These are phyloP conservation scores for Hippocampus kuda DNA, from an alignment of 2,797 vertebrate genomes.

Conservation along the genomic window DNA sequence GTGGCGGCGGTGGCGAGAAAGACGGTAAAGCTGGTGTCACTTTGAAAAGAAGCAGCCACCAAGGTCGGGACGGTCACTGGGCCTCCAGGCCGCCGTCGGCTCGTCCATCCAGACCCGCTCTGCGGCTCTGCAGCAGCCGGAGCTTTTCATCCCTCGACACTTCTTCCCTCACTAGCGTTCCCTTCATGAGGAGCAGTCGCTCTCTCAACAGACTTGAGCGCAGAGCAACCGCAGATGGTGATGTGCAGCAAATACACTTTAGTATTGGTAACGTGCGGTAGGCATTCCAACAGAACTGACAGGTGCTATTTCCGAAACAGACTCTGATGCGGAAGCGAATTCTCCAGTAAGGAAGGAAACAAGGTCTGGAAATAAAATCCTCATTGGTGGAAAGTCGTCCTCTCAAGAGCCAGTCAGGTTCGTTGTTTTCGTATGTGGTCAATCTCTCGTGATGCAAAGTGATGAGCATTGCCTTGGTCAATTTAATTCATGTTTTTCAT, in stretches of 20 bases:
- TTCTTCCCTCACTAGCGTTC: slow-evolving; percentile 38
- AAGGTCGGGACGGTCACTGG: slow-evolving; percentile 10
- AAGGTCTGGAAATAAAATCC: slow-evolving; percentile 29
- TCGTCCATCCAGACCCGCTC: slow-evolving; percentile 40
- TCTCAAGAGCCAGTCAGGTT: slow-evolving; percentile 41
- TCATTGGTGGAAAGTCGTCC: slow-evolving; percentile 8
- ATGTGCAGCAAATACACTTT: not conserved
- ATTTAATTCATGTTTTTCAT: slow-evolving; percentile 4
- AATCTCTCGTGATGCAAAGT: not conserved
- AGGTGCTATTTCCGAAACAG: slow-evolving; percentile 15
- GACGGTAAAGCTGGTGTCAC: slow-evolving; percentile 18
- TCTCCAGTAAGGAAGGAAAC: slow-evolving; percentile 35
- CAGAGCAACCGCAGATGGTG: slow-evolving; percentile 45
- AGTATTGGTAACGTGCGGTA: too few relatives aligned
- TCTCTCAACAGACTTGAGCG: slow-evolving; percentile 52
- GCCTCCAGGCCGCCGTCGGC: slow-evolving; percentile 55
- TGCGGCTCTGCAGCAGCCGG: slow-evolving; percentile 44
- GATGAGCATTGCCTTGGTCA: not conserved
- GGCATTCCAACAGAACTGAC: not conserved
- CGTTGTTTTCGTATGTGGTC: not conserved
- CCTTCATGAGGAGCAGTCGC: slow-evolving; percentile 48
- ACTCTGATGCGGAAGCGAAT: slow-evolving; percentile 12
- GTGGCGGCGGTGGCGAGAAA: slow-evolving; percentile 25
- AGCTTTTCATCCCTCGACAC: slow-evolving; percentile 47
- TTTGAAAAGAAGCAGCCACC: slow-evolving; percentile 27